phyloP scores from a whole-genome alignment of 2,888 invertebrate species.

The Endotricha flammealis region DNA sequence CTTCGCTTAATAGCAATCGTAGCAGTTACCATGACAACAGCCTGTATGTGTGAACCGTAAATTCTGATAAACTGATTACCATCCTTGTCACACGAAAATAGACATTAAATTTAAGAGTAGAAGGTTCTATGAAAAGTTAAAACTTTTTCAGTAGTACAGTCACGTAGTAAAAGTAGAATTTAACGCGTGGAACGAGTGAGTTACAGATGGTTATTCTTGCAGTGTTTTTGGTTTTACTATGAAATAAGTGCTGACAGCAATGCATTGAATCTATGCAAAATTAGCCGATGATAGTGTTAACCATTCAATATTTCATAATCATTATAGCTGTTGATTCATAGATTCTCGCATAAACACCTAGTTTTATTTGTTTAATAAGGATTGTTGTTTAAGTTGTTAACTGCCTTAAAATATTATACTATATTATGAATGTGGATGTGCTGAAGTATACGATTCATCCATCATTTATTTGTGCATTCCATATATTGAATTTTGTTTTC shows the following conservation, averaged over 20 bases:
- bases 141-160: neutral
- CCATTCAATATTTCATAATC: neutral
- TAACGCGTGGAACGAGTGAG: constrained; percentile 3
- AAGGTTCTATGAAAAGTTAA: neutral
- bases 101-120: constrained; percentile 8
- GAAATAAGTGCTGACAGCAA: neutral
- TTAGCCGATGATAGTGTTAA: no score
- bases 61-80: constrained; percentile 7
- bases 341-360: no score
- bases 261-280: neutral
- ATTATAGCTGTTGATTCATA: no score
- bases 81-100: constrained; percentile 12
- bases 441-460: no score
- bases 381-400: no score
- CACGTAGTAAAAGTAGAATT: constrained; percentile 1
- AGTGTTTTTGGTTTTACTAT: neutral
- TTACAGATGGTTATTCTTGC: constrained; percentile 1
- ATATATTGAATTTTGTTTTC: no score
- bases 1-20: constrained; percentile 44
- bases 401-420: no score
- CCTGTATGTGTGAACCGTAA: constrained; percentile 18
- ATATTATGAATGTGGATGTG: no score
- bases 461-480: no score
- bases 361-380: neutral
- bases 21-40: constrained; percentile 40